Evolutionary conservation across 2,113 vertebrate species (phyloP).

Genomic region (Perca fluviatilis): DNA sequence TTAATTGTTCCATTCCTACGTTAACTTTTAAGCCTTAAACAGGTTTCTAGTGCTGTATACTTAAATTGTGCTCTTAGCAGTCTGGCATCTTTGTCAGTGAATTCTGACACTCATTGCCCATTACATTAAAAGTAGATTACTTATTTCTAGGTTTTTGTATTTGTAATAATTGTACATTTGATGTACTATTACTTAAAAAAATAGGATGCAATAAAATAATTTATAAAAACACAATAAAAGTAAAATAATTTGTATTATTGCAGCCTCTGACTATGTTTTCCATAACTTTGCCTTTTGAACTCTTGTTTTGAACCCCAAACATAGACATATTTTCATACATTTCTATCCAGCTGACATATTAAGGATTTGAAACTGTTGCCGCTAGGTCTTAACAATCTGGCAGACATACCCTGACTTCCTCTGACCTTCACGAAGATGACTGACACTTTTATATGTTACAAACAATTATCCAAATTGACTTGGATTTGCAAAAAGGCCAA

Average conservation of each 20-base stretch:
- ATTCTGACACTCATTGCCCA: not conserved
- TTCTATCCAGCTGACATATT: not conserved
- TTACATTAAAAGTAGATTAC: not conserved
- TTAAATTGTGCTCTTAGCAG: not conserved
- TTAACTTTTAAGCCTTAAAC: not conserved
- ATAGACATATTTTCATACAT: not conserved
- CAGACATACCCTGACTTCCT: not conserved
- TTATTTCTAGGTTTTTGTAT: not conserved
- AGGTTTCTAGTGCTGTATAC: not conserved
- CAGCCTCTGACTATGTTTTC: not conserved
- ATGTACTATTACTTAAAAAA: not conserved
- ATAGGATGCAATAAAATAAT: not conserved
- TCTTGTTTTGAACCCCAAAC: not conserved
- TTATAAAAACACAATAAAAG: not conserved
- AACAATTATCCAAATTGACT: constrained; percentile 55
- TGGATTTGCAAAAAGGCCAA: constrained; percentile 52
- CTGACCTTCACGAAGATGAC: constrained; percentile 39
- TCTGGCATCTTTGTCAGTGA: not conserved
- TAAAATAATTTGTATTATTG: not conserved
- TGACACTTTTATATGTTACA: constrained; percentile 44
- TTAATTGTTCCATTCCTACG: not conserved
- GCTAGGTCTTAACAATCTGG: not conserved
- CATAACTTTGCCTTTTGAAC: not conserved
- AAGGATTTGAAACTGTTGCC: not conserved
- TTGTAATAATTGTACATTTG: not conserved